phyloP scores from a whole-genome alignment of 2,113 vertebrate species.

The Apistogramma diplotaenia region DNA sequence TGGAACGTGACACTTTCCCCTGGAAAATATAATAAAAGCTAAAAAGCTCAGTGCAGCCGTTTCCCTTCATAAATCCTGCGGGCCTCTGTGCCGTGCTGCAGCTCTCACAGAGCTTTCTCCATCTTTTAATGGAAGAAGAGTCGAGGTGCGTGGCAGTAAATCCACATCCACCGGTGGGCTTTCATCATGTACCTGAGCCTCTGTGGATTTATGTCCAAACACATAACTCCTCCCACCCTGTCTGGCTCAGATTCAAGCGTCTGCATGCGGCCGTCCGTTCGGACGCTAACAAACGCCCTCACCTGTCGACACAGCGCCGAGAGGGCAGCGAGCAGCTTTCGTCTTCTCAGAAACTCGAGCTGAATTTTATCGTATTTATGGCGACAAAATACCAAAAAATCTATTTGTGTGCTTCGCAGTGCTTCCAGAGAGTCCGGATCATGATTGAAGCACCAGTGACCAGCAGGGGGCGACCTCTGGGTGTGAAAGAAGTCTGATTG shows the following conservation, averaged over 20 bases:
- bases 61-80: slow-evolving; percentile 79
- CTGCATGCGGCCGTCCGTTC: not conserved
- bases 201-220: slow-evolving; percentile 41
- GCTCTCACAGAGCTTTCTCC: slow-evolving; percentile 16
- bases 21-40: slow-evolving; percentile 79
- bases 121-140: slow-evolving; percentile 60
- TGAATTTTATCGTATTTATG: not conserved
- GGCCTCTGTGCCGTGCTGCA: slow-evolving; percentile 25
- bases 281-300: slow-evolving; percentile 21
- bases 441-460: not conserved
- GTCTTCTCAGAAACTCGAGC: not conserved
- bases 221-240: slow-evolving; percentile 55
- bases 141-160: slow-evolving; percentile 62
- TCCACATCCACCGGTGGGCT: slow-evolving; percentile 54
- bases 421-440: not conserved
- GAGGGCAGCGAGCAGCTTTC: not conserved
- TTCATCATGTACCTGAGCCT: slow-evolving; percentile 54
- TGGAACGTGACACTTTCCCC: slow-evolving; percentile 78
- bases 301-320: slow-evolving; percentile 36
- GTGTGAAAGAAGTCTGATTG: not conserved
- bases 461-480: not conserved
- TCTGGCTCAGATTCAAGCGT: slow-evolving; percentile 21
- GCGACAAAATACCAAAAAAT: not conserved
- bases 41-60: slow-evolving; percentile 65
- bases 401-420: not conserved